phyloP scores from a whole-genome alignment of 1,140 invertebrate genomes.

The Macrobrachium nipponense region DNA sequence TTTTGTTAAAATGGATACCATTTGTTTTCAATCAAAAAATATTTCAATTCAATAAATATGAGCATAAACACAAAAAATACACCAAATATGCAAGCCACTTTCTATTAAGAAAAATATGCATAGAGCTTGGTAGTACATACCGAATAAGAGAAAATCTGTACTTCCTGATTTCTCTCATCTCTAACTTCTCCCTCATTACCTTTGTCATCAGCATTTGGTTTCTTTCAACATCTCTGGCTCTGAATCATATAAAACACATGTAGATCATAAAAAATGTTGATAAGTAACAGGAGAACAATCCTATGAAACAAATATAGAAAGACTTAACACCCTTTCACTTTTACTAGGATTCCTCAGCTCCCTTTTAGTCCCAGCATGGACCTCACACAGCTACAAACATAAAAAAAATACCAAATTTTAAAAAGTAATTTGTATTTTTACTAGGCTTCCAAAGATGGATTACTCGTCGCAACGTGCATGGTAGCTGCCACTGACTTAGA shows the following conservation, averaged over 20 bases:
- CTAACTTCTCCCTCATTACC: slow-evolving; percentile 91
- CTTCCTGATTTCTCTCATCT: slow-evolving; percentile 80
- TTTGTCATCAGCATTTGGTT: slow-evolving; percentile 87
- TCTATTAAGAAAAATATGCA: no score
- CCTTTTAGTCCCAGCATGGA: no score
- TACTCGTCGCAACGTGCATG: no score
- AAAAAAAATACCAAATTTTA: no score
- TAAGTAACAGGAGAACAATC: no score
- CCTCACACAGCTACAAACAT: no score
- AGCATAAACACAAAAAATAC: background rate
- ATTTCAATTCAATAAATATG: background rate
- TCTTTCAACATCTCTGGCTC: slow-evolving; percentile 82
- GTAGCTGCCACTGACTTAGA: no score
- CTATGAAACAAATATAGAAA: no score
- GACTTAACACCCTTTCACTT: background rate
- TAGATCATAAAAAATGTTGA: background rate
- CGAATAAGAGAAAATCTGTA: slow-evolving; percentile 86
- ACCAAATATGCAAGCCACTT: background rate
- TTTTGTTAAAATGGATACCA: no score
- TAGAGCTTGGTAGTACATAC: slow-evolving; percentile 14
- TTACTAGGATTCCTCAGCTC: no score
- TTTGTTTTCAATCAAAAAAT: background rate
- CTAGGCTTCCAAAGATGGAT: no score
- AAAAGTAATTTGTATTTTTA: no score
- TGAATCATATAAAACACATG: slow-evolving; percentile 67